Evolutionary conservation across 2,113 vertebrate species (phyloP).

Genomic region (Erpornis zantholeuca): DNA sequence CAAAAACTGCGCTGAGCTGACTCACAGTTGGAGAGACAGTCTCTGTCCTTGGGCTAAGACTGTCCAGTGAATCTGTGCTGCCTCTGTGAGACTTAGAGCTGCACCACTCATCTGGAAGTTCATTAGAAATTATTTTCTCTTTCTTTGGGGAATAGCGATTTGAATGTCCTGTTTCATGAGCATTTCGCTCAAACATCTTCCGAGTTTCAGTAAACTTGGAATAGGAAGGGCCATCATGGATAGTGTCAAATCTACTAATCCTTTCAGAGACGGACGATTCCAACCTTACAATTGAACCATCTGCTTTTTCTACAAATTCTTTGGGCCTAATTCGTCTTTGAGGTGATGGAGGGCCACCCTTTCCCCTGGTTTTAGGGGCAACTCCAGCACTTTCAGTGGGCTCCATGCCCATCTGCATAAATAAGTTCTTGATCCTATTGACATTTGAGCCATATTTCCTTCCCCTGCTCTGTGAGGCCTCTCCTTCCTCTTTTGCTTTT

Average conservation of each 20-base stretch:
- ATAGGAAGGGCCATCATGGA: slow-evolving; percentile 78
- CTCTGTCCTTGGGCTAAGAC: slow-evolving; percentile 92
- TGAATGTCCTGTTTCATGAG: slow-evolving; percentile 80
- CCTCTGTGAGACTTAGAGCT: slow-evolving; percentile 87
- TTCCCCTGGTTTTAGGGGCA: slow-evolving; percentile 70
- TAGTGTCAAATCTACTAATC: slow-evolving; percentile 79
- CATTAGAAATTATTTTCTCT: slow-evolving; percentile 82
- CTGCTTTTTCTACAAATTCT: slow-evolving; percentile 88
- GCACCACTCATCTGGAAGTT: slow-evolving; percentile 87
- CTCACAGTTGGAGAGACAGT: slow-evolving; percentile 94
- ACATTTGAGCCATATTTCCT: slow-evolving; percentile 95
- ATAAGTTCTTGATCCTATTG: slow-evolving; percentile 98
- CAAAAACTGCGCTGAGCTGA: slow-evolving; percentile 95
- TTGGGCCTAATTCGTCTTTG: slow-evolving; percentile 86
- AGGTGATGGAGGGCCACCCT: slow-evolving; percentile 78
- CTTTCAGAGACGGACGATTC: slow-evolving; percentile 85
- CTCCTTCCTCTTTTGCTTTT: slow-evolving; percentile 82
- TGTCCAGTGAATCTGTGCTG: slow-evolving; percentile 94
- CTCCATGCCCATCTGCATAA: slow-evolving; percentile 97
- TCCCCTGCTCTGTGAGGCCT: slow-evolving; percentile 85
- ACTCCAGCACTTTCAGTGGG: slow-evolving; percentile 71
- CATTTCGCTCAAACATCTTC: slow-evolving; percentile 91
- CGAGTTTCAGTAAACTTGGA: slow-evolving; percentile 94
- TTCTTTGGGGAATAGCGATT: slow-evolving; percentile 84
- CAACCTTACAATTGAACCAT: slow-evolving; percentile 85